Evolutionary conservation across 2,888 invertebrate genomes (phyloP), one percentile per base, ranked within the genome.

Genomic region (Xylota segnis): DNA sequence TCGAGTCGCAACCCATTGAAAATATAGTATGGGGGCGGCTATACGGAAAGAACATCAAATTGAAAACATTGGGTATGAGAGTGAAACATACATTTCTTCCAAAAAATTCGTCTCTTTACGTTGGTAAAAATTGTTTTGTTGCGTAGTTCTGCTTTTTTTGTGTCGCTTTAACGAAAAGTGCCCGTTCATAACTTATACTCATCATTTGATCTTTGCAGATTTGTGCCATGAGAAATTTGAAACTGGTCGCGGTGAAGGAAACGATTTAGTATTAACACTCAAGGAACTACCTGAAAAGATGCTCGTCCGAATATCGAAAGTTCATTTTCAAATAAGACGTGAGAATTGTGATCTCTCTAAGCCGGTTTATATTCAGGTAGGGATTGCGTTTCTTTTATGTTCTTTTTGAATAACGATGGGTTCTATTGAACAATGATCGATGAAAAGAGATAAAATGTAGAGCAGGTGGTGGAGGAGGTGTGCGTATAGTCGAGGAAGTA

Each of bases 241-340:
- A 9, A 90, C 93, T 27, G 94, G 94, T 23, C 92, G 94, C 0
- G 89, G 90, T 0, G 90, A 90, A n/a, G 88, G 75, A 0, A 93
- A 93, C 88, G 92, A 94, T 88, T 89, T 93, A 65, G 88, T 89
- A 68, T 88, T 93, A 3, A 91, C 90, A 0, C 87, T 88, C 0
- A 90, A 90, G 4, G 90, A 92, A 78, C 83, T 93, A 40, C 90
- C 90, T 4, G 75, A 90, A 32, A 91, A 91, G 54, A 90, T 91
- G 32, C 88, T 93, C 4, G 89, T 89, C 9, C 91, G 92, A 2
- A 92, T 94, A 45, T 94, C 94, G 47, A 94, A 94, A 88, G 88
- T 91, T 0, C 94, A 94, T 87, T 94, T 94, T 88, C 89, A 89
- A 34, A 93, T 94, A 27, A 90, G 88, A 6, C 91, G 93, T 45